phyloP scores from a whole-genome alignment of 2,113 vertebrate genomes.

The Lates calcarifer region DNA sequence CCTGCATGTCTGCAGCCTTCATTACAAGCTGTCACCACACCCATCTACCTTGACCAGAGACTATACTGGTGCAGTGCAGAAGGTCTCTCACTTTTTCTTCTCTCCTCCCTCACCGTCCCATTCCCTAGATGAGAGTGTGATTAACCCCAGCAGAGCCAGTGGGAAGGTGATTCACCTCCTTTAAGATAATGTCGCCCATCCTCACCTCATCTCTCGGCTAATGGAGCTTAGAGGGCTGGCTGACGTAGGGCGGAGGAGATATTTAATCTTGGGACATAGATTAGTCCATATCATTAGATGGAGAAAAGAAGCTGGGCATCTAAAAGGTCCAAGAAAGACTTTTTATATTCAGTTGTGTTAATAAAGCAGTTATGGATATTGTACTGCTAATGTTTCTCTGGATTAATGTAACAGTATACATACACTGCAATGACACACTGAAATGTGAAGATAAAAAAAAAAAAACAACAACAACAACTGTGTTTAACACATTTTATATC shows the following conservation, averaged over 20 bases:
- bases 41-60: constrained; percentile 67
- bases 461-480: background rate
- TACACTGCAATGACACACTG: background rate
- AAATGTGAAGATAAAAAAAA: background rate
- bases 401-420: background rate
- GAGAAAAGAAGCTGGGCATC: constrained; percentile 20
- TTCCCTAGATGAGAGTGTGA: constrained; percentile 57
- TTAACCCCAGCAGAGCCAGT: constrained; percentile 63
- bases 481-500: constrained; percentile 14
- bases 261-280: constrained; percentile 65
- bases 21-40: constrained; percentile 47
- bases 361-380: background rate
- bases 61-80: background rate
- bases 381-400: background rate
- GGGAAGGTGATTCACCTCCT: constrained; percentile 73
- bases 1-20: constrained; percentile 42
- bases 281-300: constrained; percentile 38
- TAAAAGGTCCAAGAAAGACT: constrained; percentile 20
- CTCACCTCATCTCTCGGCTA: constrained; percentile 75
- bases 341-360: background rate
- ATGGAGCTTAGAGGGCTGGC: constrained; percentile 70
- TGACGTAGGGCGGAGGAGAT: constrained; percentile 31
- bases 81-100: constrained; percentile 6
- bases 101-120: constrained; percentile 23
- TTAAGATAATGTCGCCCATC: constrained; percentile 69